These are phyloP conservation scores for Lasiurus borealis DNA, from an alignment of 2,113 vertebrate species.

Conservation along the genomic window DNA sequence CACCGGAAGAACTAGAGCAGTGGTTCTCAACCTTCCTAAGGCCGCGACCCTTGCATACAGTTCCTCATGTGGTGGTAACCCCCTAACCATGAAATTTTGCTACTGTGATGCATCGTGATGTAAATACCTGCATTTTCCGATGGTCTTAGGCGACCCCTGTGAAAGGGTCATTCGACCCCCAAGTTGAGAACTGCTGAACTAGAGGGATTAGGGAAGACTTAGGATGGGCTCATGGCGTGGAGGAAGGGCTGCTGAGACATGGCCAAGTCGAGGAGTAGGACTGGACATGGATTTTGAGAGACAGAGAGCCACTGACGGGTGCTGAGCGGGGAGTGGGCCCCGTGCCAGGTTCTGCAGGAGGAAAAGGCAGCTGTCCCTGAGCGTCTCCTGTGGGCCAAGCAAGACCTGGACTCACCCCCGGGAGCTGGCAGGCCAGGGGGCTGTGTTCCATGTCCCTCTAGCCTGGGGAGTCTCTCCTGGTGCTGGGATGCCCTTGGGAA, in stretches of 20 bases:
- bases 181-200: too few relatives aligned
- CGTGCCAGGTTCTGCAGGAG: background rate
- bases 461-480: background rate
- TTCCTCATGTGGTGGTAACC: too few relatives aligned
- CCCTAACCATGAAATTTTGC: too few relatives aligned
- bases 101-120: too few relatives aligned
- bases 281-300: background rate
- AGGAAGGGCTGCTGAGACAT: background rate
- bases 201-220: background rate
- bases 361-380: background rate
- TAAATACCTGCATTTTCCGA: too few relatives aligned
- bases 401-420: background rate
- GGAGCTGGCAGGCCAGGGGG: background rate
- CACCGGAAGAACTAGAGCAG: background rate
- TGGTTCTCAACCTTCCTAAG: too few relatives aligned
- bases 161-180: too few relatives aligned
- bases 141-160: too few relatives aligned
- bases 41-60: too few relatives aligned
- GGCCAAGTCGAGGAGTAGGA: rapidly evolving
- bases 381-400: background rate
- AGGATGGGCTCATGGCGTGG: background rate
- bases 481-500: background rate
- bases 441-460: background rate
- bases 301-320: background rate
- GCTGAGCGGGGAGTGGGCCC: background rate